Percentiles rank a stretch among this genome's conserved stretches.
Conservation (phyloP, 2,113 vertebrate genomes). For the Reinhardtius hippoglossoides region DNA sequence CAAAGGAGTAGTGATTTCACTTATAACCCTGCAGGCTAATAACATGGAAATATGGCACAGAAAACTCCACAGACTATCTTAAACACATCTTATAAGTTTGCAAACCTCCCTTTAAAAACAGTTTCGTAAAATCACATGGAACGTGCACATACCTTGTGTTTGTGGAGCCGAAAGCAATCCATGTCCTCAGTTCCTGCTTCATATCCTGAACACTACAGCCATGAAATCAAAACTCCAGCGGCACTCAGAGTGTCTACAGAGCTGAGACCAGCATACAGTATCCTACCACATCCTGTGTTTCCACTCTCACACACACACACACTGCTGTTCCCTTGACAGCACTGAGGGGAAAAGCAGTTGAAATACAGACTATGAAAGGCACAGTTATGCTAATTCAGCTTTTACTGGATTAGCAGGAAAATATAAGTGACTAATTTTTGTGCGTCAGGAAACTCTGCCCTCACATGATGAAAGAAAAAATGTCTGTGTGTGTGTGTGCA, state of each 20-base stretch:
- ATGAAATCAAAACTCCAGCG: slow-evolving; percentile 70
- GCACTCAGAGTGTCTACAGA: slow-evolving; percentile 64
- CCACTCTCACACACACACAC: slow-evolving; percentile 52
- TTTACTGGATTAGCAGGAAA: slow-evolving; percentile 67
- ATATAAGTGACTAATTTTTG: slow-evolving; percentile 66
- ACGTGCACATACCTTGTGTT: slow-evolving; percentile 75
- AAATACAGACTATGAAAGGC: slow-evolving; percentile 61
- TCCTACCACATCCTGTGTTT: slow-evolving; percentile 81
- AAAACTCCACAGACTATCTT: slow-evolving; percentile 21
- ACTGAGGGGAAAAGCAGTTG: slow-evolving; percentile 56
- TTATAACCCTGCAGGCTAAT: slow-evolving; percentile 28
- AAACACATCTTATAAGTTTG: slow-evolving; percentile 16
- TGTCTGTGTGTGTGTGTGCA: slow-evolving; percentile 12
- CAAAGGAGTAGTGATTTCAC: not conserved
- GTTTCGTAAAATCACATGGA: slow-evolving; percentile 30
- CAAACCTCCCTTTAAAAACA: slow-evolving; percentile 24
- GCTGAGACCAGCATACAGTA: slow-evolving; percentile 76
- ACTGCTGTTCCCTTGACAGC: slow-evolving; percentile 50
- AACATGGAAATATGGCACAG: slow-evolving; percentile 31
- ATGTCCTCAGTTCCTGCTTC: slow-evolving; percentile 70
- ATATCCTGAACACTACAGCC: slow-evolving; percentile 60
- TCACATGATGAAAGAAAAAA: slow-evolving; percentile 50
- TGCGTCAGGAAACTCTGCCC: slow-evolving; percentile 66
- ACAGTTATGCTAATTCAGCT: slow-evolving; percentile 64
- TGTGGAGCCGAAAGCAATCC: slow-evolving; percentile 78